Base-by-base conservation (phyloP, 2,797 vertebrate species). In the Sphenodon punctatus region DNA sequence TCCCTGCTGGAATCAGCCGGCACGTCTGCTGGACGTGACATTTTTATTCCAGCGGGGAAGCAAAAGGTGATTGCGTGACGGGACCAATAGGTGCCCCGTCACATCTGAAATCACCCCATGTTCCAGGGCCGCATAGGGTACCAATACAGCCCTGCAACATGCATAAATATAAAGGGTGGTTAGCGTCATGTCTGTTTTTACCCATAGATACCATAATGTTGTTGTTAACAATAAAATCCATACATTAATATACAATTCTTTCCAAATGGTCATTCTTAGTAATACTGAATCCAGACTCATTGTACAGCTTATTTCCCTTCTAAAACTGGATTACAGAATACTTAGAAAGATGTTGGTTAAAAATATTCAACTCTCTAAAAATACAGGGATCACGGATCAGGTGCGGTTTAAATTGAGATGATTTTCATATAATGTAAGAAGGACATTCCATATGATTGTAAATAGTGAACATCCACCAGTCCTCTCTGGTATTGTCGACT, bases 281-380 rank as follows among this genome's bases (percentile, higher is more conserved):
- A 27, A 51, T 27, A 51, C 15, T 51, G 30, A 51, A 51, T 51
- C n/a, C 30, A 56, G 48, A 20, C 34, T 76, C 25, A 4, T 67
- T 53, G 17, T 46, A 61, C 75, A 77, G 42, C 39, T 45, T 75
- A 58, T 78, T 86, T 72, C 75, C 80, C n/a, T 65, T 45, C 48
- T 86, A 76, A 82, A 84, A 87, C 71, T 77, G 42, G 67, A 41
- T 72, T 38, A 67, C 66, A 76, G 48, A 41, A 53, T 73, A 86
- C 73, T 76, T 38, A 43, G 9, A 76, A 85, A 80, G 84, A 78
- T 53, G 67, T 58, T 61, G 66, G 23, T 38, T 22, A 4, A 68
- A 71, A 75, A 74, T 20, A 73, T n/a, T 46, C 80, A 48, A 80
- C 80, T 64, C 30, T 45, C 10, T 30, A 27, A 9, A 13, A 79